phyloP scores from a whole-genome alignment of 2,113 vertebrate genomes.

The Hymenochirus boettgeri region DNA sequence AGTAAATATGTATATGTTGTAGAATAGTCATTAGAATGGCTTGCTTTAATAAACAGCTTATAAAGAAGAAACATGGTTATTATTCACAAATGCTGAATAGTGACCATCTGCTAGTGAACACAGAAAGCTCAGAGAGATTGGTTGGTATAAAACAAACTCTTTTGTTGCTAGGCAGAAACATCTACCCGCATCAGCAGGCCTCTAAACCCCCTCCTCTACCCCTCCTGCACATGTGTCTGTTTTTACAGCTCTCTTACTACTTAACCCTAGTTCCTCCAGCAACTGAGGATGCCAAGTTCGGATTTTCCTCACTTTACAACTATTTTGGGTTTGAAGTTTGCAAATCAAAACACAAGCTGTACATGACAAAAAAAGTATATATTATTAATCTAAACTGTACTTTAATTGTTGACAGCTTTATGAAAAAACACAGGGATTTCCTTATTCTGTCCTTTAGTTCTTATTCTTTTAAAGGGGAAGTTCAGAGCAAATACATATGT shows the following conservation, averaged over 20 bases:
- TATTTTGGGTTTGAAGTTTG: no score
- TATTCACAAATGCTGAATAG: slow-evolving; percentile 13
- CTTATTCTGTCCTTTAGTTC: no score
- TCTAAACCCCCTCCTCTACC: background rate
- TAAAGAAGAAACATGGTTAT: slow-evolving; percentile 11
- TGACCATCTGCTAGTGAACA: slow-evolving; percentile 22
- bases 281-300: background rate
- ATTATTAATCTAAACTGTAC: no score
- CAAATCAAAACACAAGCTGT: no score
- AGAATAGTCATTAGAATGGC: background rate
- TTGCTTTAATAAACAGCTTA: background rate
- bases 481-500: no score
- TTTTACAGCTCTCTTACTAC: slow-evolving; percentile 8
- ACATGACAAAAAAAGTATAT: no score
- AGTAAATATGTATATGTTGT: background rate
- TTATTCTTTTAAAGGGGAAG: no score
- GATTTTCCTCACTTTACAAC: background rate
- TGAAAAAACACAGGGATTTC: no score
- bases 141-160: slow-evolving; percentile 21
- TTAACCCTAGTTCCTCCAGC: background rate
- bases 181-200: background rate
- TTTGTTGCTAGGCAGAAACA: slow-evolving; percentile 21
- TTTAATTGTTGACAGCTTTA: no score
- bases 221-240: background rate
- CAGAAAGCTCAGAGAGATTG: background rate